These are phyloP conservation scores for Eilema depressum DNA, from an alignment of 2,888 invertebrate species.

Conservation along the genomic window DNA sequence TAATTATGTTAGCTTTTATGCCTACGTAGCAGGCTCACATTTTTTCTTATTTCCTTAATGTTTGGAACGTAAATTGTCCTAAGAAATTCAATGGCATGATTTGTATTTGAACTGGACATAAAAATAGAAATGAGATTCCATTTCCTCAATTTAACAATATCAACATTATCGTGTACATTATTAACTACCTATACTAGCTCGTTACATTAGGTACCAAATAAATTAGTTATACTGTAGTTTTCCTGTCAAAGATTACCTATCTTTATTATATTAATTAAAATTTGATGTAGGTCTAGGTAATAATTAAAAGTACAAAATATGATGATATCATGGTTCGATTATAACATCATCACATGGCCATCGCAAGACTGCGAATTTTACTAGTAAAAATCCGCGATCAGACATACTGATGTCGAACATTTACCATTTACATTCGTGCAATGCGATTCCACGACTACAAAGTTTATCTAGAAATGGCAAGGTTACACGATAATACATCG, in stretches of 20 bases:
- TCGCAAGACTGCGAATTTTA: too few relatives aligned
- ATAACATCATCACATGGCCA: too few relatives aligned
- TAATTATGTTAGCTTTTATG: conserved; percentile 66
- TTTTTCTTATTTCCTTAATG: conserved; percentile 12
- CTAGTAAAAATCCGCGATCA: too few relatives aligned
- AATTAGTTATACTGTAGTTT: background rate
- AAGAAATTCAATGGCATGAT: conserved; percentile 3
- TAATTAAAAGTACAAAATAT: too few relatives aligned
- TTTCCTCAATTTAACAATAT: conserved; percentile 3
- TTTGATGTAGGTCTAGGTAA: too few relatives aligned
- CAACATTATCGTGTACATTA: background rate
- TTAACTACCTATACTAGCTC: conserved; percentile 48
- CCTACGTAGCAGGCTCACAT: conserved; percentile 20
- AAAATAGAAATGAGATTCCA: background rate
- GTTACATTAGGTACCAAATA: background rate
- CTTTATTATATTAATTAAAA: too few relatives aligned
- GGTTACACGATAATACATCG: too few relatives aligned
- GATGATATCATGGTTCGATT: too few relatives aligned
- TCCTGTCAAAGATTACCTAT: background rate
- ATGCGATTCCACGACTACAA: too few relatives aligned
- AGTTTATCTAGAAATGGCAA: too few relatives aligned
- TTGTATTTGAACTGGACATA: background rate
- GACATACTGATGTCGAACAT: too few relatives aligned
- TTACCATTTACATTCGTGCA: too few relatives aligned
- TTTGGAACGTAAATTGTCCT: background rate